Conservation (phyloP, 2,797 vertebrate species). For the Babyrousa celebensis region DNA sequence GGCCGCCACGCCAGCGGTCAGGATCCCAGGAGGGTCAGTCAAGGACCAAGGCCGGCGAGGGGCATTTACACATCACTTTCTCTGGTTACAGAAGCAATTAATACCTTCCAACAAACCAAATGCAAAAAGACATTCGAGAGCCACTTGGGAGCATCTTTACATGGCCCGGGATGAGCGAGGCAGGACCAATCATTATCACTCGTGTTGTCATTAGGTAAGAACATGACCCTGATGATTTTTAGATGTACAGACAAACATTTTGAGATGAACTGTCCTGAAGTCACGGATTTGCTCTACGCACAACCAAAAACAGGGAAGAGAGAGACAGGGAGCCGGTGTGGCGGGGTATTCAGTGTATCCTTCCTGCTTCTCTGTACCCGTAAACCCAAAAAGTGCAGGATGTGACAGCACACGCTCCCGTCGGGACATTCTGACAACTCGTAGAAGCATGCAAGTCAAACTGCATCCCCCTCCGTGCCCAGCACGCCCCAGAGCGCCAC, state of each 20-base stretch:
- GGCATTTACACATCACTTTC: fast-evolving
- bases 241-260: slow-evolving; percentile 46
- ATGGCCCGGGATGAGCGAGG: fast-evolving
- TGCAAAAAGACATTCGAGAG: not conserved
- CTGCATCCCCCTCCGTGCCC: not conserved
- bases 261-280: not conserved
- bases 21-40: not conserved
- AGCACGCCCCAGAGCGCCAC: not conserved
- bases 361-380: not conserved
- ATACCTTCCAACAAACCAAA: not conserved
- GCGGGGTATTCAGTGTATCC: not conserved
- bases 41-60: not conserved
- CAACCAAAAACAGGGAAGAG: not conserved
- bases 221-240: not conserved
- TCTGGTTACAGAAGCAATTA: fast-evolving
- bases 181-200: not conserved
- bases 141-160: fast-evolving
- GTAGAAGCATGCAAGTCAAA: no score
- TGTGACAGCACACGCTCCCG: not conserved
- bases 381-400: not conserved
- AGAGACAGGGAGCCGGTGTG: not conserved
- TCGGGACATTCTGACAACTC: not conserved
- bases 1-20: fast-evolving
- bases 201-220: not conserved
- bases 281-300: slow-evolving; percentile 67